Percentiles rank a stretch among this genome's conserved stretches.
These are phyloP conservation scores for Hippocampus barbouri DNA, from an alignment of 2,113 vertebrate genomes.

Conservation along the genomic window DNA sequence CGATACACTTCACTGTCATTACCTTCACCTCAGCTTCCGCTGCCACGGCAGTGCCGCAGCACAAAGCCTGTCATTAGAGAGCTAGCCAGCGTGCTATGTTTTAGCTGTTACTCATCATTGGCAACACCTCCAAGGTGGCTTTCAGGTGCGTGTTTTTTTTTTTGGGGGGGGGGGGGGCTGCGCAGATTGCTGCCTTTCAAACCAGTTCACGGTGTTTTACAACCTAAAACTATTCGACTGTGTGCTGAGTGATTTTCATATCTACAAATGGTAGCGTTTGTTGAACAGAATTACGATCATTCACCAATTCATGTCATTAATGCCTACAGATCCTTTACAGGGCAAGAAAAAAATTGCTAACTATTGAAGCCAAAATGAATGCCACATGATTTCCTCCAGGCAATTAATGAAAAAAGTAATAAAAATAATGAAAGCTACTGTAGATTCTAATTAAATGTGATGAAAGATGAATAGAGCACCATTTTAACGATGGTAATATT, in stretches of 20 bases:
- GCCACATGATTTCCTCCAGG: background rate
- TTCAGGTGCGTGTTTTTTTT: background rate
- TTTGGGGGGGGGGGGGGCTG: too few species aligned
- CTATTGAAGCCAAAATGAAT: background rate
- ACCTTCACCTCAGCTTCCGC: conserved; percentile 64
- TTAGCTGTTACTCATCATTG: conserved; percentile 51
- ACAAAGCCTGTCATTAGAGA: conserved; percentile 59
- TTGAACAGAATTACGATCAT: background rate
- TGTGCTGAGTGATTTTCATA: background rate
- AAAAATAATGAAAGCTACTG: background rate
- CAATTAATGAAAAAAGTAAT: background rate
- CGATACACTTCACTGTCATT: conserved; percentile 64
- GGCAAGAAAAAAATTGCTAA: background rate
- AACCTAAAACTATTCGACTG: background rate
- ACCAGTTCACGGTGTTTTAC: background rate
- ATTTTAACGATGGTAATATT: background rate
- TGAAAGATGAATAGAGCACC: background rate
- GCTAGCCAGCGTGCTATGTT: conserved; percentile 37
- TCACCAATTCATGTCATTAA: background rate
- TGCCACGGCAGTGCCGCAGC: conserved; percentile 24
- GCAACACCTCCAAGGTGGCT: conserved; percentile 3
- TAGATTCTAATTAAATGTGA: background rate
- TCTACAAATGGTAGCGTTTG: background rate
- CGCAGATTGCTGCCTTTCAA: background rate
- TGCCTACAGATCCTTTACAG: background rate